Evolutionary conservation across 2,888 invertebrate genomes (phyloP), one percentile per base, ranked within the genome.

Genomic region (Acanthococcus lagerstroemiae): DNA sequence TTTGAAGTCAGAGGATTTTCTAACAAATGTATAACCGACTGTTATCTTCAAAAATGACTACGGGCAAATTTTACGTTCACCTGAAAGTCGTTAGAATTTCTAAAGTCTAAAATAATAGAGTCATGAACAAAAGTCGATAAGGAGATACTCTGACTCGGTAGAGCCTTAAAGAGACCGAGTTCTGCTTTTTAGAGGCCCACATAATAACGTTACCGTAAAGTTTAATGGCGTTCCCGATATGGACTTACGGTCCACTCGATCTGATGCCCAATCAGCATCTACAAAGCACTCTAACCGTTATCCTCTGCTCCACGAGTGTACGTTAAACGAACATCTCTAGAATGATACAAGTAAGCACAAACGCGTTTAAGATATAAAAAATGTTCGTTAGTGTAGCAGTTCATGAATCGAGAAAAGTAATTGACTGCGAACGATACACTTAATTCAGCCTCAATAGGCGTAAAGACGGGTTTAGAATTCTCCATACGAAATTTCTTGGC

Each of bases 401-500:
- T 48, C 48, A 48, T 48, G n/a, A 48, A 48, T 15, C 48, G 48
- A 7, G 48, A 48, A 12, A 30, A 30, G 12, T 30, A 30, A 12
- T 30, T 30, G 6, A 63, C 52, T 22, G 63, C 19, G 22, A 24
- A 63, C 6, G 48, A 52, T 15, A 63, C 17, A 52, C 22, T 6
- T 3, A 52, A 22, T 21, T 26, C 37, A 15, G 25, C 26, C 26
- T 65, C 63, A 15, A 65, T 54, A 55, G 65, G 65, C n/a, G 52
- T 65, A 19, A 30, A 26, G 26, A 27, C 15, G 12, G 44, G 24
- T 54, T 46, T 26, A 21, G 25, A 12, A 61, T 27, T 19, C 12
- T 30, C 37, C 6, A 30, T 12, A 6, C 37, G 7, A 55, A 65
- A 56, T 26, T 30, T 22, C 30, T 65, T 19, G 9, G 50, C 12